Conservation (phyloP, 2,888 invertebrate genomes). For the Agapostemon virescens region DNA sequence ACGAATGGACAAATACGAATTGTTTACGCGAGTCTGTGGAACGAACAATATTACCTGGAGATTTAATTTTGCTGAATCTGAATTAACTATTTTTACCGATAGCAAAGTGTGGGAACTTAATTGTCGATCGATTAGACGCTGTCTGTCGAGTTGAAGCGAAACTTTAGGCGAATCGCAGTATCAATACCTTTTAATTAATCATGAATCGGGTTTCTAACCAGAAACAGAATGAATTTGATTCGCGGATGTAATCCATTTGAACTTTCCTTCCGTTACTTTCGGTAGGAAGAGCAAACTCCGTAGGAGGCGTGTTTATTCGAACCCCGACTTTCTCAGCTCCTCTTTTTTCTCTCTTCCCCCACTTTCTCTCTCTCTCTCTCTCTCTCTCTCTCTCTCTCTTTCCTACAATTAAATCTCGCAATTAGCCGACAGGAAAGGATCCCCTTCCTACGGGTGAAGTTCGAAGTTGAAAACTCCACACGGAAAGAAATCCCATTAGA, state of each 20-base stretch:
- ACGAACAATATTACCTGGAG: not conserved
- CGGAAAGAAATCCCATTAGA: conserved; percentile 36
- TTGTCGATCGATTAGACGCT: not conserved
- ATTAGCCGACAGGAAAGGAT: conserved; percentile 40
- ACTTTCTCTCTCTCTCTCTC: not conserved
- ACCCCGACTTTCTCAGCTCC: conserved; percentile 17
- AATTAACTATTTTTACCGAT: not conserved
- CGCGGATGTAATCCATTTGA: conserved; percentile 8
- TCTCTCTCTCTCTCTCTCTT: not conserved
- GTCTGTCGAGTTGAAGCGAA: not conserved
- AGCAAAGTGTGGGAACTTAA: not conserved
- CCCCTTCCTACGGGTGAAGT: conserved; percentile 13
- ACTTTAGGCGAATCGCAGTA: not conserved
- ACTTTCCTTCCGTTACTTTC: not conserved
- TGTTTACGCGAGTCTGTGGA: too few species aligned
- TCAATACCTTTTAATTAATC: conserved; percentile 22
- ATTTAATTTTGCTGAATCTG: not conserved
- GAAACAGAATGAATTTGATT: not conserved
- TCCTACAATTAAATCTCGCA: conserved; percentile 45
- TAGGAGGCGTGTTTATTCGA: conserved; percentile 44
- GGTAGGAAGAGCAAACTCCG: conserved; percentile 31
- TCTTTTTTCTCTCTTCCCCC: not conserved
- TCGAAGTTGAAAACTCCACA: conserved; percentile 18
- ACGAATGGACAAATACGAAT: too few species aligned
- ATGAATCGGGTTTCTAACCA: not conserved